Base-by-base conservation (phyloP, 2,797 vertebrate genomes). In the Enoplosus armatus region DNA sequence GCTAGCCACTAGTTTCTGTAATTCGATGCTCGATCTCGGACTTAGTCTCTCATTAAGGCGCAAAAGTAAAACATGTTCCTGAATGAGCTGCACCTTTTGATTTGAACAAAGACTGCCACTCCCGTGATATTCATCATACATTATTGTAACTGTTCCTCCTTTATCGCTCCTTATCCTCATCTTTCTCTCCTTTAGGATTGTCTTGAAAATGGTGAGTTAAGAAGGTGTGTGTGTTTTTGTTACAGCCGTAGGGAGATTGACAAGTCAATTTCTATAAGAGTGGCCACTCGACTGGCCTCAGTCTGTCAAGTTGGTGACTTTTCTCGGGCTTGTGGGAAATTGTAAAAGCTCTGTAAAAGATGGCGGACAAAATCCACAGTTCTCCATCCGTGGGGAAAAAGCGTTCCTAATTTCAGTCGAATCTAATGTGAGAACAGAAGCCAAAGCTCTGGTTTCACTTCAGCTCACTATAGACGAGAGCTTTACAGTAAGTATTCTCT, bases 281-380 rank as follows among this genome's bases (percentile, higher is more conserved):
- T 2, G 10, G 20, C 7, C 29, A 61, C 55, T 47, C 9, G 4
- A 15, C 29, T 41, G 16, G 35, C 45, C 27, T 29, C 35, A 24
- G 62, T 53, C 69, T 47, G 55, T 73, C 48, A 39, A 29, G 31
- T 61, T 6, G 31, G 27, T 47, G 48, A 61, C 62, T 47, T 59
- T 66, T 22, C 8, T 37, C 3, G 6, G 26, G 18, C n/a, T 53
- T 60, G 18, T 53, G 55, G 27, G 47, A 60, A 77, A 65, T 27
- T 5, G 29, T 67, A 9, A 39, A 39, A 15, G 3, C 45, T 71
- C 14, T 5, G 14, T 33, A 24, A 33, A 24, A 14, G 18, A 26
- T 24, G 26, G 9, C 9, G 20, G 37, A 35, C 20, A 31, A 66
- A 51, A 65, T 37, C 4, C 24, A 10, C 14, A 48, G 29, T 50